Base-by-base conservation (phyloP, 1,140 invertebrate genomes). In the Monomorium pharaonis region DNA sequence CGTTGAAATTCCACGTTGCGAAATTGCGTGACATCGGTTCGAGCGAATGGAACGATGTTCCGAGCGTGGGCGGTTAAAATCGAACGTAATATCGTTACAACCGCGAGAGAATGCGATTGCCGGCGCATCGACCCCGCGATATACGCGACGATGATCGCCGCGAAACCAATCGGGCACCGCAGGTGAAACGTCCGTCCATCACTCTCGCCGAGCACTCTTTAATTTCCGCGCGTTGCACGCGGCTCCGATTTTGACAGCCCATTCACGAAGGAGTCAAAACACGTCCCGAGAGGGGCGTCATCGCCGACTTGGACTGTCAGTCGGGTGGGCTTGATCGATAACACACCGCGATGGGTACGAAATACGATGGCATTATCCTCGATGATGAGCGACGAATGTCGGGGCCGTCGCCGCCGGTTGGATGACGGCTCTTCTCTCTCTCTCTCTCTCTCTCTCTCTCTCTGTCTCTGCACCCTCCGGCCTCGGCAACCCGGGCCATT, bases 401-500 rank as follows among this genome's bases (percentile, higher is more conserved):
- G 37, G 18, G 62, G 49, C 49, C 18, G 37, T 7, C 37, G 30
- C 21, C 69, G 30, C 24, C 51, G 81, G 47, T 78, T 81, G 69
- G 33, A 42, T 44, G 37, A n/a, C 12, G 87, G 84, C 33, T n/a
- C 67, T 51, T 63, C 62, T 27, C 67, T 69, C n/a, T n/a, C n/a
- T n/a, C n/a, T n/a, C n/a, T n/a, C n/a, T n/a, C n/a, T n/a, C n/a
- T n/a, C n/a, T n/a, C n/a, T n/a, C n/a, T n/a, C n/a, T n/a, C n/a
- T n/a, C n/a, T n/a, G n/a, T n/a, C n/a, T 54, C 58, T 77, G 80
- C 75, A 14, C 18, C 21, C 33, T 42, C 65, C 78, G 37, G 37
- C 37, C 12, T 30, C 33, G 65, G 30, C 27, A 30, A 60, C 12
- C 60, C 37, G 81, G 65, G 74, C 86, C 89, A 90, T 93, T 92